Evolutionary conservation across 2,888 invertebrate species (phyloP).

Genomic region (Sphinx pinastri): DNA sequence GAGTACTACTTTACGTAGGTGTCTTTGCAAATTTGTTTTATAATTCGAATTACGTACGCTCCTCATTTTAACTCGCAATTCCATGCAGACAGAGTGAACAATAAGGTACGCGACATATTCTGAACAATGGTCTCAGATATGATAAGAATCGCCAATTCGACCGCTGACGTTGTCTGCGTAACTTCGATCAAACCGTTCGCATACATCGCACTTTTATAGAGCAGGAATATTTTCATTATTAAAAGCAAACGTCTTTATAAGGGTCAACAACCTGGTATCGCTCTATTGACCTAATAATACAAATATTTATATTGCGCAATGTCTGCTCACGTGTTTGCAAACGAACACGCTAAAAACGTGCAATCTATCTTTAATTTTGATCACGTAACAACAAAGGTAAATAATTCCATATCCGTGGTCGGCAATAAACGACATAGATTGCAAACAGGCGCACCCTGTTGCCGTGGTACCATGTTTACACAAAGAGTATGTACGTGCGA

Average conservation of each 20-base stretch:
- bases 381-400: conserved; percentile 56
- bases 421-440: conserved; percentile 61
- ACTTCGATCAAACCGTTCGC: conserved; percentile 65
- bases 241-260: conserved; percentile 45
- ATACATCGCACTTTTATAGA: conserved; percentile 56
- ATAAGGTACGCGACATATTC: conserved; percentile 80
- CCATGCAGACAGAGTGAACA: conserved; percentile 67
- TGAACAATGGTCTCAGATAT: conserved; percentile 78
- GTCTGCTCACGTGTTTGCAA: conserved; percentile 24
- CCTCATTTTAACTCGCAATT: conserved; percentile 73
- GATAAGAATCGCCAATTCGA: conserved; percentile 78
- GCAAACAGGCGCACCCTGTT: conserved; percentile 70
- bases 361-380: conserved; percentile 44
- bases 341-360: conserved; percentile 22
- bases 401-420: conserved; percentile 60
- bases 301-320: conserved; percentile 44
- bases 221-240: conserved; percentile 59
- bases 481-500: conserved; percentile 47
- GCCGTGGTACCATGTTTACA: conserved; percentile 56
- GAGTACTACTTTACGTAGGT: conserved; percentile 32
- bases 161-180: conserved; percentile 64
- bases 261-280: conserved; percentile 58
- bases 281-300: conserved; percentile 39
- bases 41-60: conserved; percentile 58
- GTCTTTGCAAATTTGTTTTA: conserved; percentile 46